A percentile compares a stretch with the other conserved stretches of the same genome.
phyloP scores from a whole-genome alignment of 1,140 invertebrate species.

The Oppia nitens region DNA sequence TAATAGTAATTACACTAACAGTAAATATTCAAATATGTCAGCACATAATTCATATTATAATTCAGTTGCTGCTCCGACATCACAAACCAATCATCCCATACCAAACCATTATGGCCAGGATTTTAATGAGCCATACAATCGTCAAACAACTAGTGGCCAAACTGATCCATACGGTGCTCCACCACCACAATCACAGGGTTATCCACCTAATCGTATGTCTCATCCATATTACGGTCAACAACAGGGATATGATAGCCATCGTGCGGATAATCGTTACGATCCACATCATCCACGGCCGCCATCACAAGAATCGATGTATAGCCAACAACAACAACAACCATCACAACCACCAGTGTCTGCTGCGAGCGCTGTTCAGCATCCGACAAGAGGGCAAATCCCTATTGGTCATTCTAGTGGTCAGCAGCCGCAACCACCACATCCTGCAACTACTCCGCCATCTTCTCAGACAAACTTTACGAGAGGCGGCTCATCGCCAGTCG shows the following conservation, averaged over 20 bases:
- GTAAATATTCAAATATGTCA: neutral
- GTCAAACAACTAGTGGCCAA: neutral
- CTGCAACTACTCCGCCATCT: neutral
- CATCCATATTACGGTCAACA: neutral
- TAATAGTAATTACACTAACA: neutral
- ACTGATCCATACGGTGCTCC: neutral
- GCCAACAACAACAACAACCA: conserved; percentile 8
- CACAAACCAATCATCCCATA: neutral
- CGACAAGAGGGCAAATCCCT: neutral
- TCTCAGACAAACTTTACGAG: neutral
- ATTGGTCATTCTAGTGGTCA: neutral
- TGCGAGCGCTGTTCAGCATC: neutral
- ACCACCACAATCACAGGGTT: neutral
- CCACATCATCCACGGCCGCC: neutral
- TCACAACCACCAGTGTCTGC: conserved; percentile 1
- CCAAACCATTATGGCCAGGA: neutral
- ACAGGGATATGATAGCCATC: neutral
- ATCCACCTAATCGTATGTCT: neutral
- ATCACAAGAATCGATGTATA: neutral
- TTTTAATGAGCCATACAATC: neutral
- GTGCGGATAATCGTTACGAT: neutral
- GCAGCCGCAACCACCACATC: neutral
- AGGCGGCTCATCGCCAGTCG: neutral
- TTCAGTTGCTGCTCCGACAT: neutral
- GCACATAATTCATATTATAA: neutral